Evolutionary conservation across 2,888 invertebrate genomes (phyloP).

Genomic region (Ichneumoninae sp.): DNA sequence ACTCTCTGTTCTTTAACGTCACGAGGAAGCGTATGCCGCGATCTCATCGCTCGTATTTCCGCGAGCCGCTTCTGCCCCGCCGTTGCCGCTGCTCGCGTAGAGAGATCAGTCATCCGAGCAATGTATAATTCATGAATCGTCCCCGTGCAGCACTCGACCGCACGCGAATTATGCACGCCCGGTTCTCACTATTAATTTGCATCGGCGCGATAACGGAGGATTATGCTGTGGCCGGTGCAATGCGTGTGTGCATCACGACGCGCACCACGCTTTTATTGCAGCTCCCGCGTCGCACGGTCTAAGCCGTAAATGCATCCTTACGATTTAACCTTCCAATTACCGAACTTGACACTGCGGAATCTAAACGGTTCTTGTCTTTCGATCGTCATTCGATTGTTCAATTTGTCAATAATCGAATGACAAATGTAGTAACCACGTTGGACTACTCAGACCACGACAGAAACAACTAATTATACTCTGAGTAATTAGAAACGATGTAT

Average conservation of each 20-base stretch:
- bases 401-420: neutral
- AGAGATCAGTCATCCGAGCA: constrained; percentile 73
- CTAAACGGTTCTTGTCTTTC: neutral
- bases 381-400: neutral
- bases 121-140: constrained; percentile 78
- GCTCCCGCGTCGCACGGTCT: constrained; percentile 35
- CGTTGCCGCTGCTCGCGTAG: constrained; percentile 42
- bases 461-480: no score
- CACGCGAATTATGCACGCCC: constrained; percentile 75
- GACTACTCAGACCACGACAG: no score
- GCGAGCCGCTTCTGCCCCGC: neutral
- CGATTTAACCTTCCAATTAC: constrained; percentile 37
- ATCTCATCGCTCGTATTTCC: constrained; percentile 44
- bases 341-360: constrained; percentile 10
- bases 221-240: constrained; percentile 67
- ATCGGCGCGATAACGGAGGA: constrained; percentile 75
- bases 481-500: no score
- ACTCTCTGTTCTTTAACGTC: constrained; percentile 21
- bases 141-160: constrained; percentile 58
- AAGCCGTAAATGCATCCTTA: constrained; percentile 21
- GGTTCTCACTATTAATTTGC: constrained; percentile 78
- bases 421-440: no score
- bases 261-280: constrained; percentile 49
- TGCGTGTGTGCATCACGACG: constrained; percentile 61
- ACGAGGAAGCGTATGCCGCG: constrained; percentile 15